Conservation (phyloP, 2,113 vertebrate species). For the Rhadina sibilatrix region DNA sequence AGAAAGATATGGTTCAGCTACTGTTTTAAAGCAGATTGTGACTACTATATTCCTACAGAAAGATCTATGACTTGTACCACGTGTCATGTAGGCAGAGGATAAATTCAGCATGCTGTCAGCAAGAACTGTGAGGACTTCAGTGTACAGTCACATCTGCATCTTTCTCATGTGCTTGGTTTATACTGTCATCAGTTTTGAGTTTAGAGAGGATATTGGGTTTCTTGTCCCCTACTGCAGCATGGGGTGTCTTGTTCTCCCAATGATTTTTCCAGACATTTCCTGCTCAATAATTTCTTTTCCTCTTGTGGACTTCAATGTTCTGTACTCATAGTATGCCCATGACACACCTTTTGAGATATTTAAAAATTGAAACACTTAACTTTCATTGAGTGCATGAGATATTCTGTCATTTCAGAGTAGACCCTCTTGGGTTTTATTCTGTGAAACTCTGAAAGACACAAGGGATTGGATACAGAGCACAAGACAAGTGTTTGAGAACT, state of each 20-base stretch:
- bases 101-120: not conserved
- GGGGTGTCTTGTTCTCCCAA: not conserved
- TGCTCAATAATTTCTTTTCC: not conserved
- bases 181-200: not conserved
- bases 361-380: not conserved
- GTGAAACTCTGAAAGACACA: not conserved
- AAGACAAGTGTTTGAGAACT: not conserved
- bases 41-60: not conserved
- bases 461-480: not conserved
- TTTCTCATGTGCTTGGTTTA: not conserved
- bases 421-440: not conserved
- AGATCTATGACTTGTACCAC: not conserved
- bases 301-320: not conserved
- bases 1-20: not conserved
- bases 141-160: not conserved
- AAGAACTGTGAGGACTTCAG: not conserved
- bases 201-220: not conserved
- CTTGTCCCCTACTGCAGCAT: not conserved
- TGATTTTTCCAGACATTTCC: not conserved
- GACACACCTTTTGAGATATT: not conserved
- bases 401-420: not conserved
- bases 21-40: not conserved
- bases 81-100: not conserved
- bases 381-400: not conserved
- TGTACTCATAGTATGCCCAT: not conserved